These are phyloP conservation scores for Bursaphelenchus mucronatus DNA, from an alignment of 1,140 invertebrate species.

Conservation along the genomic window DNA sequence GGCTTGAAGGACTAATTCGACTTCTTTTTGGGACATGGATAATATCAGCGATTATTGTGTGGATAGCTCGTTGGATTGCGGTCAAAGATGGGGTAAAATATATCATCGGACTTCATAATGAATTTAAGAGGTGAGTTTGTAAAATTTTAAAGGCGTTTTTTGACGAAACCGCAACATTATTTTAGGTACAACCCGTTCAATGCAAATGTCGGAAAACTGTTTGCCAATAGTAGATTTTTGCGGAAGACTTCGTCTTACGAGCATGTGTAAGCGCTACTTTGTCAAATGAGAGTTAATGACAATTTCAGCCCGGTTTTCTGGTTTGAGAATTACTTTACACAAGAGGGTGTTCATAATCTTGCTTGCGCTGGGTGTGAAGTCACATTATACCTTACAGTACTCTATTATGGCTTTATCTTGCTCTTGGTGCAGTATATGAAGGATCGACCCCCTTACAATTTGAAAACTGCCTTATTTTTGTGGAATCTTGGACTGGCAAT, in stretches of 20 bases:
- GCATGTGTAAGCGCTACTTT: not conserved
- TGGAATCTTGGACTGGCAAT: conserved; percentile 85
- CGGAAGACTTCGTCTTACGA: not conserved
- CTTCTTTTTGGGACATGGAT: no score
- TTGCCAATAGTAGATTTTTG: not conserved
- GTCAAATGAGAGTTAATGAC: not conserved
- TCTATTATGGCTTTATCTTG: not conserved
- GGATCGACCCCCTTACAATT: conserved; percentile 76
- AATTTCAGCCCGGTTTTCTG: no score
- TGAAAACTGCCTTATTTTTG: conserved; percentile 74
- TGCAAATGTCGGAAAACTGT: not conserved
- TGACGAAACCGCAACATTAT: not conserved
- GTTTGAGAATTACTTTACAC: no score
- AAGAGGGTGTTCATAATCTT: no score
- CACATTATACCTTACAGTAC: no score
- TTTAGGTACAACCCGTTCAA: conserved; percentile 1
- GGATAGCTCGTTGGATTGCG: no score
- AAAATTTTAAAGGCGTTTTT: not conserved
- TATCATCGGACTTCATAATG: no score
- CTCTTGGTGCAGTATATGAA: conserved; percentile 69
- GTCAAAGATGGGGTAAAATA: no score
- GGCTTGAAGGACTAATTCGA: no score
- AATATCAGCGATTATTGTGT: no score
- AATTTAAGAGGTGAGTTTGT: not conserved
- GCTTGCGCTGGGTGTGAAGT: no score